phyloP scores from a whole-genome alignment of 2,888 invertebrate species.

The Matsumyia berberina region DNA sequence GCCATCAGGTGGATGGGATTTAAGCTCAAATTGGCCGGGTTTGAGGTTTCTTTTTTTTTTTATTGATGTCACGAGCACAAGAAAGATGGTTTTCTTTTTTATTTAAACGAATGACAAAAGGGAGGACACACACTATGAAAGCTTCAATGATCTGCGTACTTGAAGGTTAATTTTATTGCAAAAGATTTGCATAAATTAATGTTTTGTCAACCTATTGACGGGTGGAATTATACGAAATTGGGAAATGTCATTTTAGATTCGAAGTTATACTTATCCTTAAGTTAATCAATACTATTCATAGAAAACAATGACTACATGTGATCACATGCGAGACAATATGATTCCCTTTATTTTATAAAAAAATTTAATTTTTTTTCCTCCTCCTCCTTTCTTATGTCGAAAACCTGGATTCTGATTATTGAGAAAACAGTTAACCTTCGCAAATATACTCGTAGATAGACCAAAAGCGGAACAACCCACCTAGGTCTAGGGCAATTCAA shows the following conservation, averaged over 20 bases:
- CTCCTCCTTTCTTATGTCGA: no score
- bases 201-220: conserved; percentile 40
- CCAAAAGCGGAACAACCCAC: no score
- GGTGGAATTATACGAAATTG: conserved; percentile 1
- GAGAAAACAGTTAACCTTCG: no score
- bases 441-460: no score
- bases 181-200: conserved; percentile 27
- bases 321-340: no score
- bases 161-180: conserved; percentile 31
- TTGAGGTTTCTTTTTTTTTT: conserved; percentile 12
- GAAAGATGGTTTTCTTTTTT: neutral
- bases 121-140: conserved; percentile 1
- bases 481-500: no score
- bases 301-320: no score
- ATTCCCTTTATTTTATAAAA: no score
- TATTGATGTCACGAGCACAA: conserved; percentile 43
- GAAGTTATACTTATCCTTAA: no score
- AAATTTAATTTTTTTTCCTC: no score
- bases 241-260: neutral
- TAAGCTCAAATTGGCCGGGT: neutral
- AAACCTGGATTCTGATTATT: no score
- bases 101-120: conserved; percentile 6
- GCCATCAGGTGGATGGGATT: conserved; percentile 30
- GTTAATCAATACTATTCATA: no score
- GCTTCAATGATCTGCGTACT: conserved; percentile 34